phyloP scores from a whole-genome alignment of 2,113 vertebrate genomes.

The Cyanoramphus novaezelandiae region DNA sequence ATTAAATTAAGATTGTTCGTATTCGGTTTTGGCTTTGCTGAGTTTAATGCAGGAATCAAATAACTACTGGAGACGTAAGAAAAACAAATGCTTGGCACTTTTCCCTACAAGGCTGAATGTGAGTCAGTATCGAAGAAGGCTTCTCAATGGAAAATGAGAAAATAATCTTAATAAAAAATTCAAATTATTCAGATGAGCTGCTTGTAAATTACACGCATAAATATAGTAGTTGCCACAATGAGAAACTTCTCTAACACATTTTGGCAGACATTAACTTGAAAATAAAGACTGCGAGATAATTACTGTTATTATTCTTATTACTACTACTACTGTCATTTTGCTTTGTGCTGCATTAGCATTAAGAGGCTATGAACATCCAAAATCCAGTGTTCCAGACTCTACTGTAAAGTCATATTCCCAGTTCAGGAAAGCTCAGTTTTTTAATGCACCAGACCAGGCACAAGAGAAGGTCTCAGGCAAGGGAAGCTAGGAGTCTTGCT shows the following conservation, averaged over 20 bases:
- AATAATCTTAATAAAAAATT: conserved; percentile 64
- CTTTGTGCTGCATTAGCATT: conserved; percentile 40
- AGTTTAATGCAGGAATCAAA: conserved; percentile 44
- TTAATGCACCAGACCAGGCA: background rate
- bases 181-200: conserved; percentile 55
- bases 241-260: conserved; percentile 56
- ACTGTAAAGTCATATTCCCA: background rate
- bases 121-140: conserved; percentile 49
- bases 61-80: conserved; percentile 55
- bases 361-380: background rate
- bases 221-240: conserved; percentile 49
- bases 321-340: background rate
- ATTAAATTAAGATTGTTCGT: conserved; percentile 46
- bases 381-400: background rate
- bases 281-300: conserved; percentile 43
- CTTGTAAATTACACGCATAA: conserved; percentile 45
- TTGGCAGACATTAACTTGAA: conserved; percentile 57
- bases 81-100: conserved; percentile 52
- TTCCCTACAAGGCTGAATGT: conserved; percentile 23
- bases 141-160: conserved; percentile 61
- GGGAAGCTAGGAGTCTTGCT: background rate
- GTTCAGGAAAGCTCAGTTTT: background rate
- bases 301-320: conserved; percentile 32
- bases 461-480: background rate
- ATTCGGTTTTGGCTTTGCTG: conserved; percentile 44